Percentiles rank a stretch among this genome's conserved stretches.
phyloP scores from a whole-genome alignment of 2,797 vertebrate genomes.

The Notolepis coatsorum region DNA sequence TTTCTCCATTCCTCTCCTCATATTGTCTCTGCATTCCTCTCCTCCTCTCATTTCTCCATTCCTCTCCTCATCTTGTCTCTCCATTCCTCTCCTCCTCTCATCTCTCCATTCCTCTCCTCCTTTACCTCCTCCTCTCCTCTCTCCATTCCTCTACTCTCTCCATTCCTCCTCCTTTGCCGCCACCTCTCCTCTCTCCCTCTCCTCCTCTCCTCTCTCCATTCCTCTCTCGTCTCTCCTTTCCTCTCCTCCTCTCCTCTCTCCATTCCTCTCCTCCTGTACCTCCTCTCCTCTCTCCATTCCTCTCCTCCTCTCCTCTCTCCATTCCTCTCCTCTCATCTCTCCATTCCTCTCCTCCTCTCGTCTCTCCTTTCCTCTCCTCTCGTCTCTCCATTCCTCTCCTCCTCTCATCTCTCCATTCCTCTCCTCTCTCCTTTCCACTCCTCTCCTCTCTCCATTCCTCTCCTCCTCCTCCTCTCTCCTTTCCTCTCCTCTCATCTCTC shows the following conservation, averaged over 20 bases:
- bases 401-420: slow-evolving; percentile 39
- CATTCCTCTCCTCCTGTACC: slow-evolving; percentile 22
- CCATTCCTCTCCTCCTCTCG: not conserved
- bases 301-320: slow-evolving; percentile 45
- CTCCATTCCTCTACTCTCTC: slow-evolving; percentile 35
- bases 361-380: slow-evolving; percentile 10
- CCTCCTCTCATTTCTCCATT: slow-evolving; percentile 31
- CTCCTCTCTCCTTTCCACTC: slow-evolving; percentile 13
- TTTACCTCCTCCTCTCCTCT: slow-evolving; percentile 8
- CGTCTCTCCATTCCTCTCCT: no score
- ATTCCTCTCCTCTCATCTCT: slow-evolving; percentile 20
- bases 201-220: slow-evolving; percentile 44
- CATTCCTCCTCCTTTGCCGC: slow-evolving; percentile 27
- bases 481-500: not conserved
- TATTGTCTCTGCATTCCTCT: no score
- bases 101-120: not conserved
- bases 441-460: slow-evolving; percentile 41
- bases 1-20: slow-evolving; percentile 2
- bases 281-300: slow-evolving; percentile 37
- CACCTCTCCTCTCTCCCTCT: no score
- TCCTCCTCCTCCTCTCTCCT: slow-evolving; percentile 10
- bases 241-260: not conserved
- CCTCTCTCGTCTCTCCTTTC: slow-evolving; percentile 17
- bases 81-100: slow-evolving; percentile 12
- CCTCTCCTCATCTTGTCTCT: slow-evolving; percentile 46